phyloP scores from a whole-genome alignment of 2,797 vertebrate genomes.

The Notoglanidium macrostoma region DNA sequence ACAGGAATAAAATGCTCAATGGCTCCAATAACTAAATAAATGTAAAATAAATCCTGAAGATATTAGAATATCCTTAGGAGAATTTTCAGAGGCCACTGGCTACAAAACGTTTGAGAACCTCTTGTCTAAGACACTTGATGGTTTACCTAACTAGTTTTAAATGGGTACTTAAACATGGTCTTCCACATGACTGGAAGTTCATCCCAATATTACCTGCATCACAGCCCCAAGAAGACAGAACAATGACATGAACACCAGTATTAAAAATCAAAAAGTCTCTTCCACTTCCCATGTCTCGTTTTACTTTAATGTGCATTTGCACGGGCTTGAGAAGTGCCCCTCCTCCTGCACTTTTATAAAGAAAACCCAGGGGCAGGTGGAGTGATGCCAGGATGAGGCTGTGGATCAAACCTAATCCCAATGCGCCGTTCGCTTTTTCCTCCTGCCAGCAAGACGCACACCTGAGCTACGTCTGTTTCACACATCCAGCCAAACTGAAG shows the following conservation, averaged over 20 bases:
- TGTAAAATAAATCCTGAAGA: not conserved
- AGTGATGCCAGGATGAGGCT: slow-evolving; percentile 52
- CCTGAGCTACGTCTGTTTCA: slow-evolving; percentile 34
- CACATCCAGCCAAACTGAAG: not conserved
- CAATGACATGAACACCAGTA: not conserved
- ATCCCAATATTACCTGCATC: not conserved
- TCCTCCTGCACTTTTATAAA: slow-evolving; percentile 36
- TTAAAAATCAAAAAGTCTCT: slow-evolving; percentile 17
- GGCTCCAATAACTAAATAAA: not conserved
- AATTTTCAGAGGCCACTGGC: too few species aligned
- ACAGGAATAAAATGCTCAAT: not conserved
- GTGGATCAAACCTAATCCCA: slow-evolving; percentile 53
- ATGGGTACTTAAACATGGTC: not conserved
- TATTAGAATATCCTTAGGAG: not conserved
- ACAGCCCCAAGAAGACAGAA: not conserved
- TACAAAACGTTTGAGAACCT: not conserved
- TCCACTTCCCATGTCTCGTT: slow-evolving; percentile 1
- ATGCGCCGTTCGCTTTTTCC: not conserved
- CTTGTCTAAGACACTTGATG: not conserved
- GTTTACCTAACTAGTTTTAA: not conserved
- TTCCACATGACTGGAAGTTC: not conserved
- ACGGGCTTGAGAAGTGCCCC: slow-evolving; percentile 15
- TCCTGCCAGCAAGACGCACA: slow-evolving; percentile 9
- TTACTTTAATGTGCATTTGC: slow-evolving; percentile 14
- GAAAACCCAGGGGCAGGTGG: slow-evolving; percentile 51